Evolutionary conservation across 2,113 vertebrate species (phyloP).

Genomic region (Phylloscopus whistleri): DNA sequence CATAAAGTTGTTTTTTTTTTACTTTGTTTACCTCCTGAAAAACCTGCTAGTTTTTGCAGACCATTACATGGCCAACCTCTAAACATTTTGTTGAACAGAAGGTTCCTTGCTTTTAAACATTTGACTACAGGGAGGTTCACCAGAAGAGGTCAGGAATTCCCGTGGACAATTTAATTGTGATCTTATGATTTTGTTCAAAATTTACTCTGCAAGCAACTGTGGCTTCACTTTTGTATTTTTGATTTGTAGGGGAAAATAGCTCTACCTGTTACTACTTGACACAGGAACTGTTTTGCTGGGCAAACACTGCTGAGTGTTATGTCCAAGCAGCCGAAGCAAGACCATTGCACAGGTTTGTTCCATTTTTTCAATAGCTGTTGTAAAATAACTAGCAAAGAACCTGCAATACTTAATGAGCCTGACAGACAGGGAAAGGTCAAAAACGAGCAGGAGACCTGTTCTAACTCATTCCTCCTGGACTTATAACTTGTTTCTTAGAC

Average conservation of each 20-base stretch:
- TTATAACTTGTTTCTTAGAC: constrained; percentile 48
- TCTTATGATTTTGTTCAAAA: not conserved
- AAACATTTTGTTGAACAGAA: not conserved
- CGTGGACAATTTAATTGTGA: not conserved
- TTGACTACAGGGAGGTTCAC: not conserved
- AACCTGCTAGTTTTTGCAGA: not conserved
- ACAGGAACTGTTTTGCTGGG: not conserved
- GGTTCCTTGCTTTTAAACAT: not conserved
- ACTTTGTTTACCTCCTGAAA: not conserved
- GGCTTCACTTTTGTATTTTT: not conserved
- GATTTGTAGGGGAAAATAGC: not conserved
- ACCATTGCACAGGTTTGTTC: not conserved
- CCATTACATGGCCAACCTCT: not conserved
- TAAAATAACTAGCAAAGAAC: constrained; percentile 26
- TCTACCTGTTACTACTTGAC: not conserved
- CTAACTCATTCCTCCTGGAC: constrained; percentile 34
- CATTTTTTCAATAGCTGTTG: not conserved
- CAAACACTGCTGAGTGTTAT: not conserved
- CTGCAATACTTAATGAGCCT: constrained; percentile 19
- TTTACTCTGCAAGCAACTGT: not conserved
- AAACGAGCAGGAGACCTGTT: constrained; percentile 22
- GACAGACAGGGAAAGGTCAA: constrained; percentile 7
- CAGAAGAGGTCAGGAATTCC: not conserved
- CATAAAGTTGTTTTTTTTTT: not conserved
- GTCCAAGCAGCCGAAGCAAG: not conserved